Evolutionary conservation across 2,113 vertebrate species (phyloP).

Genomic region (Struthio camelus): DNA sequence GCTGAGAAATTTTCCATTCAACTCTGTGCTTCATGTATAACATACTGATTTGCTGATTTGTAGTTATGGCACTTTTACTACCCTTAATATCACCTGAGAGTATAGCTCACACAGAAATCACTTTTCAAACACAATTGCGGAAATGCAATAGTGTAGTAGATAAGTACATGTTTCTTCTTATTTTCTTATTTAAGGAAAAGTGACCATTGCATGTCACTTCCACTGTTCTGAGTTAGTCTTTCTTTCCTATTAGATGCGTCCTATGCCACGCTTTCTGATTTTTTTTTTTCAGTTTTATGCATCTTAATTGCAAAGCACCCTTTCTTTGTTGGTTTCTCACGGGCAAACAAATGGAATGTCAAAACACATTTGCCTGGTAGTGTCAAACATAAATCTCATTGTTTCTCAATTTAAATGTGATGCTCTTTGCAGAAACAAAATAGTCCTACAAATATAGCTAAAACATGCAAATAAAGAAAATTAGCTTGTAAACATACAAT

Average conservation of each 20-base stretch:
- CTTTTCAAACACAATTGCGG: not conserved
- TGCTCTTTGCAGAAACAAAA: not conserved
- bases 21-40: not conserved
- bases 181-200: not conserved
- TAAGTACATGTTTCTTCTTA: not conserved
- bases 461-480: not conserved
- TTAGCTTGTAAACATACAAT: not conserved
- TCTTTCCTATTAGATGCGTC: not conserved
- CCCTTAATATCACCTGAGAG: not conserved
- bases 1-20: not conserved
- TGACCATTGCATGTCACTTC: rapidly evolving
- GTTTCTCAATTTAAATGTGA: not conserved
- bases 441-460: not conserved
- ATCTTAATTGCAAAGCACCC: conserved; percentile 3
- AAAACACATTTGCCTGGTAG: not conserved
- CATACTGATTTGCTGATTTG: not conserved
- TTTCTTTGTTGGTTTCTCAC: not conserved
- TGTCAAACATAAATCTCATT: not conserved
- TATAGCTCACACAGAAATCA: not conserved
- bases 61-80: not conserved
- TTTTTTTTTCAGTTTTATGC: not conserved
- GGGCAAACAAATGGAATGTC: not conserved
- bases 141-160: not conserved
- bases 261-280: not conserved
- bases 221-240: not conserved